phyloP scores from a whole-genome alignment of 2,113 vertebrate species.

The Candoia aspera region DNA sequence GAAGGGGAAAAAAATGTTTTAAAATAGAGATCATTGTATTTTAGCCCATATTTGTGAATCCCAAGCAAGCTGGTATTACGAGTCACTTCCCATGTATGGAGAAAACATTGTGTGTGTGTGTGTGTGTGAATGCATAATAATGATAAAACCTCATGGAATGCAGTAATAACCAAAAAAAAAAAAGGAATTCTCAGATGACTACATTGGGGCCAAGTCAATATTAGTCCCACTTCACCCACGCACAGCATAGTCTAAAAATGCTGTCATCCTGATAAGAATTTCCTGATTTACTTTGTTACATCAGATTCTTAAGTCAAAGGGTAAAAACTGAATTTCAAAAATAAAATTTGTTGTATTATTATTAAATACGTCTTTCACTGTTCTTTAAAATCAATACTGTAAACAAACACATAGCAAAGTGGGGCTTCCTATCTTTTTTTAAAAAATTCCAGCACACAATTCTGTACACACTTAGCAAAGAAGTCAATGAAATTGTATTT shows the following conservation, averaged over 20 bases:
- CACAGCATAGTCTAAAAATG: slow-evolving; percentile 81
- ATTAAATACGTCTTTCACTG: neutral
- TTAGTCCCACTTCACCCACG: slow-evolving; percentile 82
- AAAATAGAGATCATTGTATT: slow-evolving; percentile 57
- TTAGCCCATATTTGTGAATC: slow-evolving; percentile 65
- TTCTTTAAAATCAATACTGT: neutral
- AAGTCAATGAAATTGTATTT: neutral
- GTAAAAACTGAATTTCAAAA: slow-evolving; percentile 39
- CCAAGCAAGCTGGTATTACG: slow-evolving; percentile 69
- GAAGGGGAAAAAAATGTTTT: slow-evolving; percentile 21
- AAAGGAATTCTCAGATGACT: slow-evolving; percentile 84
- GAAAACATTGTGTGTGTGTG: slow-evolving; percentile 74
- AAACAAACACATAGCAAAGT: neutral
- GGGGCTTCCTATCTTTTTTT: neutral
- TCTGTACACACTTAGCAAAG: neutral
- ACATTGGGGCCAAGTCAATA: slow-evolving; percentile 77
- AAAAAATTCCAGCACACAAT: neutral
- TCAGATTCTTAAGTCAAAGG: slow-evolving; percentile 69
- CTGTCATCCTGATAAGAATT: slow-evolving; percentile 82
- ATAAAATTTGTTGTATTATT: neutral
- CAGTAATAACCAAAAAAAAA: slow-evolving; percentile 76
- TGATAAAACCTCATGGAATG: slow-evolving; percentile 87
- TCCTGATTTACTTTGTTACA: slow-evolving; percentile 70
- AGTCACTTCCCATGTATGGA: slow-evolving; percentile 80
- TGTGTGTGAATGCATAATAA: slow-evolving; percentile 74